Percentiles rank a stretch among this genome's conserved stretches.
Conservation (phyloP, 2,888 invertebrate genomes). For the Synanthedon andrenaeformis region DNA sequence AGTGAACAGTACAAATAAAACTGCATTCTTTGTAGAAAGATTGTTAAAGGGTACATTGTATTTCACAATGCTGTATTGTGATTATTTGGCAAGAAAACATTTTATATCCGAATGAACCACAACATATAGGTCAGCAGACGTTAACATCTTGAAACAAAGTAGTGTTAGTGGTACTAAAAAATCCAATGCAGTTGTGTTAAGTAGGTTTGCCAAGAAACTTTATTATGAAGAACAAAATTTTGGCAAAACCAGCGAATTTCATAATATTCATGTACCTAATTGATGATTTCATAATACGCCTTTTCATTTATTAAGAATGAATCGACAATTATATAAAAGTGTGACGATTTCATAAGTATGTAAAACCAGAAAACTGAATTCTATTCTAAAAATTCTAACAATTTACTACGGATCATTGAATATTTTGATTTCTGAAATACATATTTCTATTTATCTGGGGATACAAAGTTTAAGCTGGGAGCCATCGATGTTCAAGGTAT, state of each 20-base stretch:
- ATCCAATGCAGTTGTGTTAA: constrained; percentile 20
- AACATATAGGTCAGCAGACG: constrained; percentile 35
- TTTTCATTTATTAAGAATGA: no score
- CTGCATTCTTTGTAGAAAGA: not conserved
- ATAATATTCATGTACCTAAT: no score
- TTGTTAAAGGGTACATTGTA: not conserved
- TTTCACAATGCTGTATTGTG: constrained; percentile 4
- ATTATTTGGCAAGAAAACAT: constrained; percentile 20
- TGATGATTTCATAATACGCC: no score
- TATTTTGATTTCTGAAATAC: no score
- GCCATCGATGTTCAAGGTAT: no score
- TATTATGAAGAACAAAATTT: constrained; percentile 11
- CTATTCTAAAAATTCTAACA: no score
- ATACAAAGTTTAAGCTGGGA: no score
- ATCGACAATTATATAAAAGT: no score
- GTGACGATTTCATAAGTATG: no score
- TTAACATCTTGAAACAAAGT: constrained; percentile 12
- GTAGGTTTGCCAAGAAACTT: constrained; percentile 33
- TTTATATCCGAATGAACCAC: constrained; percentile 9
- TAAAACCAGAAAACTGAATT: no score
- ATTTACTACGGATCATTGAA: no score
- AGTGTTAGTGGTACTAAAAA: constrained; percentile 20
- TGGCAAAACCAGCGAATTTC: constrained; percentile 15
- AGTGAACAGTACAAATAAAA: not conserved
- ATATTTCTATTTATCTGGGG: no score